Percentiles rank a stretch among this genome's conserved stretches.
phyloP scores from a whole-genome alignment of 2,888 invertebrate species.

The Protophormia terraenovae region DNA sequence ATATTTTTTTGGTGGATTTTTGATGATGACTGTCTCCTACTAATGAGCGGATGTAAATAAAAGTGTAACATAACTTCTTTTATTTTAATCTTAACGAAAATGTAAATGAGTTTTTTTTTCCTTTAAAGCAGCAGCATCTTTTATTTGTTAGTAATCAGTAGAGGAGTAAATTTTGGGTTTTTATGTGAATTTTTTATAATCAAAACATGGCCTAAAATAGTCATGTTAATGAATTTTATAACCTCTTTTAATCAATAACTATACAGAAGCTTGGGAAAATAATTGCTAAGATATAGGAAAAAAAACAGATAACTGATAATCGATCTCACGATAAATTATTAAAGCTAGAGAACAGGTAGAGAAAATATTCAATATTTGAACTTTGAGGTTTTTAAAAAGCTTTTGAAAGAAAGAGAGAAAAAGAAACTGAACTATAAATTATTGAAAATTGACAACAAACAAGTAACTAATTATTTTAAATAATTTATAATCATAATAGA shows the following conservation, averaged over 20 bases:
- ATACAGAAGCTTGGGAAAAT: constrained; percentile 33
- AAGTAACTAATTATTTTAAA: too few relatives aligned
- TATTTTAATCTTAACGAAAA: constrained; percentile 47
- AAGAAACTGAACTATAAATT: too few relatives aligned
- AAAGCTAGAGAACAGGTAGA: not conserved
- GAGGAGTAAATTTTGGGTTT: not conserved
- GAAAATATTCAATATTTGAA: too few relatives aligned
- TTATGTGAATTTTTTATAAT: constrained; percentile 6
- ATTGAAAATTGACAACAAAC: too few relatives aligned
- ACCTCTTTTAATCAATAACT: not conserved
- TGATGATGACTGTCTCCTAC: constrained; percentile 13
- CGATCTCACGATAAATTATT: not conserved
- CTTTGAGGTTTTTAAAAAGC: too few relatives aligned
- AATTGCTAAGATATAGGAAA: not conserved
- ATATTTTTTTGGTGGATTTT: not conserved
- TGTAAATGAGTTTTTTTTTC: constrained; percentile 24
- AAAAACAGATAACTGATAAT: not conserved
- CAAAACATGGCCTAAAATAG: constrained; percentile 4
- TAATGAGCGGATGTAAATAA: constrained; percentile 70
- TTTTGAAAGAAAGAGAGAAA: too few relatives aligned
- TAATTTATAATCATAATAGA: too few relatives aligned
- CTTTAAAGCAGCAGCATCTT: not conserved
- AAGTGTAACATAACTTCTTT: constrained; percentile 57
- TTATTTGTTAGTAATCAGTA: not conserved
- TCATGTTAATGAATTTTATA: constrained; percentile 27